These are phyloP conservation scores for Equus quagga DNA, from an alignment of 2,113 vertebrate genomes.

Conservation along the genomic window DNA sequence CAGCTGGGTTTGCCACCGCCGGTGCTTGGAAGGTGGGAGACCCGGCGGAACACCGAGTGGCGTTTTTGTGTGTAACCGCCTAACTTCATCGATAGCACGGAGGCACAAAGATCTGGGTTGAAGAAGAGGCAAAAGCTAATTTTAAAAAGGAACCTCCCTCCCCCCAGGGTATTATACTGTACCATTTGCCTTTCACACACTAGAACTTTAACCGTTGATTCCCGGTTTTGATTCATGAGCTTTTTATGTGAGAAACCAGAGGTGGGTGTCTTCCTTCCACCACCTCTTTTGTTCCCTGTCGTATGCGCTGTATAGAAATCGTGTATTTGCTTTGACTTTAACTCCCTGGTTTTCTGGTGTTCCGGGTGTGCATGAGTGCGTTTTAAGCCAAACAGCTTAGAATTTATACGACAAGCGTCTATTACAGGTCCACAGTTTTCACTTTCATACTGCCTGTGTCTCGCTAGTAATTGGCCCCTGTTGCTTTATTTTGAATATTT, in stretches of 20 bases:
- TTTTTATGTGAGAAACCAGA: neutral
- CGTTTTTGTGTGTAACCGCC: neutral
- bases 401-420: neutral
- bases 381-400: neutral
- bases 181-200: neutral
- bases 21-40: neutral
- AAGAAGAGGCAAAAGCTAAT: neutral
- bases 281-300: conserved; percentile 58
- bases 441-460: neutral
- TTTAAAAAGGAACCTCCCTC: neutral
- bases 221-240: conserved; percentile 10
- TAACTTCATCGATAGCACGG: neutral
- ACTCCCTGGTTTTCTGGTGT: neutral
- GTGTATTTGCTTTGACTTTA: neutral
- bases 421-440: neutral
- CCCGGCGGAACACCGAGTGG: neutral
- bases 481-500: neutral
- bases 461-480: neutral
- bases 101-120: neutral
- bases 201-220: neutral
- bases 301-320: neutral
- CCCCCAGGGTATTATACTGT: neutral
- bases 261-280: neutral
- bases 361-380: neutral
- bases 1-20: neutral